Conservation (phyloP, 2,113 vertebrate species). For the Trogon melanurus region DNA sequence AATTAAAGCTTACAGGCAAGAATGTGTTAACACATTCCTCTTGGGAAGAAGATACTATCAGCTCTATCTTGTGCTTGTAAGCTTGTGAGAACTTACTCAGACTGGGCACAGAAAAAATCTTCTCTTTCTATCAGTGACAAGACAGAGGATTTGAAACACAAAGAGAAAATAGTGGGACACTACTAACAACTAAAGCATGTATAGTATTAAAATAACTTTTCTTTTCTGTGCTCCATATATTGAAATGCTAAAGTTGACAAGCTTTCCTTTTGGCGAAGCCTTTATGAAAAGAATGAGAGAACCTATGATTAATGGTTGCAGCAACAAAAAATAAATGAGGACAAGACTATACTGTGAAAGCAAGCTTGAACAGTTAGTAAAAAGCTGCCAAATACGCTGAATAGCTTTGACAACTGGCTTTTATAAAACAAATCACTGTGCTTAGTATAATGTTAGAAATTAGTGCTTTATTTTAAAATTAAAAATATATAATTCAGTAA, state of each 20-base stretch:
- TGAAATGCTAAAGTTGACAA: conserved; percentile 11
- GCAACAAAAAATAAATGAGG: conserved; percentile 13
- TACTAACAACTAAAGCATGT: not conserved
- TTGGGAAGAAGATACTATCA: not conserved
- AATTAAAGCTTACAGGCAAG: not conserved
- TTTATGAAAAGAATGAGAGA: conserved; percentile 10
- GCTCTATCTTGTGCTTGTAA: not conserved
- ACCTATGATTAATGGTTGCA: conserved; percentile 28
- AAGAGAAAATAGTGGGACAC: not conserved
- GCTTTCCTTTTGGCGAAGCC: not conserved
- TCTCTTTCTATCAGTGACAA: not conserved
- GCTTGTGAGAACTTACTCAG: not conserved
- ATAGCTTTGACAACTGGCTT: conserved; percentile 17
- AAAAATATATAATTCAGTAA: not conserved
- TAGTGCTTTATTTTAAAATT: not conserved
- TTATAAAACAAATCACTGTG: not conserved
- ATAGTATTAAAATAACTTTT: not conserved
- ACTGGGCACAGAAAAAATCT: not conserved
- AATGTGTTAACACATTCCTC: not conserved
- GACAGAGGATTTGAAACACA: not conserved
- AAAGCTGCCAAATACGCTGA: conserved; percentile 2
- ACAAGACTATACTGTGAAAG: conserved; percentile 18
- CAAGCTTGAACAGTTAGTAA: not conserved
- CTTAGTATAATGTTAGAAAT: not conserved
- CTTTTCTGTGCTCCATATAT: not conserved